phyloP scores from a whole-genome alignment of 2,797 vertebrate species.

The Pangasius sanitwongsei region DNA sequence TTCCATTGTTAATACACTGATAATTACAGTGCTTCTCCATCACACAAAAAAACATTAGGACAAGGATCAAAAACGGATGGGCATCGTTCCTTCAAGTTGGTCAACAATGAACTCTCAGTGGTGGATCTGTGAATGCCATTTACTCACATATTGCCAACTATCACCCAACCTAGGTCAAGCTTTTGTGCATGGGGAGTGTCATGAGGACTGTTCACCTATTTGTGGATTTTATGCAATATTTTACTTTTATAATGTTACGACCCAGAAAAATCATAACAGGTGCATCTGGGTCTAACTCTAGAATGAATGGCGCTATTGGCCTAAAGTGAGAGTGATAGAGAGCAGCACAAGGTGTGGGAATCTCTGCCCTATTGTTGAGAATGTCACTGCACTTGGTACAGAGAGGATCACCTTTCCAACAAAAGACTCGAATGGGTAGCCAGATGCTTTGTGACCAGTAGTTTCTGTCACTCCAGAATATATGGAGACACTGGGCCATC shows the following conservation, averaged over 20 bases:
- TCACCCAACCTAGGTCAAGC: slow-evolving; percentile 19
- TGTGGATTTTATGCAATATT: slow-evolving; percentile 28
- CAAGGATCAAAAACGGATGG: slow-evolving; percentile 26
- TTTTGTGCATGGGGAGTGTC: slow-evolving; percentile 38
- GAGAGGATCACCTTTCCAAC: background rate
- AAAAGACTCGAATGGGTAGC: background rate
- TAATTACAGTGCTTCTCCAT: background rate
- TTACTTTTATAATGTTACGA: slow-evolving; percentile 29
- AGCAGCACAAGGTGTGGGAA: slow-evolving; percentile 17
- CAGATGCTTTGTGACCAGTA: background rate
- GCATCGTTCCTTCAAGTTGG: background rate
- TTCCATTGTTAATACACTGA: background rate
- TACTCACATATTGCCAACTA: slow-evolving; percentile 13
- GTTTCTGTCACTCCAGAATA: background rate
- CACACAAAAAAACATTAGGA: slow-evolving; percentile 13
- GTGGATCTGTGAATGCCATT: background rate
- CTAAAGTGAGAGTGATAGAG: slow-evolving; percentile 34
- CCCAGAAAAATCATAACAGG: slow-evolving; percentile 46
- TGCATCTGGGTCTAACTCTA: background rate
- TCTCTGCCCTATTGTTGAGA: background rate
- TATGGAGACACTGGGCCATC: too few relatives aligned
- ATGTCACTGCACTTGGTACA: background rate
- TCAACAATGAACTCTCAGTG: background rate
- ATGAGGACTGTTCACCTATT: slow-evolving; percentile 38
- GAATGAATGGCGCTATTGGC: slow-evolving; percentile 23